A percentile compares a stretch with the other conserved stretches of the same genome.
phyloP scores from a whole-genome alignment of 2,797 vertebrate species.

The Spinibarbus caldwelli region DNA sequence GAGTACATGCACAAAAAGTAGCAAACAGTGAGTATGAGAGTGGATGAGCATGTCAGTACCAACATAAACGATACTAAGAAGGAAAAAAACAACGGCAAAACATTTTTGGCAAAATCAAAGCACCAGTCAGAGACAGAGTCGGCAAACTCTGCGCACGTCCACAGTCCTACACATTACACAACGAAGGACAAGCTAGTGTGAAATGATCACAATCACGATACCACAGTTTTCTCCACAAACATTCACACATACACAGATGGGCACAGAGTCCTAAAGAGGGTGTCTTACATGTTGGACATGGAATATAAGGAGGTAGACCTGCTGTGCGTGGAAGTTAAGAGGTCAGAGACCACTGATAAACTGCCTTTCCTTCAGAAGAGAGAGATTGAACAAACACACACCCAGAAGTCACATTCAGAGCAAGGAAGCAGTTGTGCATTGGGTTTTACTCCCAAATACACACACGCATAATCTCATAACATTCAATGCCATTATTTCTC shows the following conservation, averaged over 20 bases:
- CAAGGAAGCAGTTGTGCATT: neutral
- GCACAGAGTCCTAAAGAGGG: conserved; percentile 69
- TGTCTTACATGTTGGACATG: conserved; percentile 84
- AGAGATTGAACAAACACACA: conserved; percentile 55
- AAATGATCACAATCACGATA: conserved; percentile 43
- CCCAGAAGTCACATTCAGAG: conserved; percentile 63
- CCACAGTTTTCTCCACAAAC: conserved; percentile 38
- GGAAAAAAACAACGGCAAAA: neutral
- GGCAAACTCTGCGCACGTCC: conserved; percentile 58
- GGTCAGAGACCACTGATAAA: conserved; percentile 83
- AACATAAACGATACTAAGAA: neutral
- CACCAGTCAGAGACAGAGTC: neutral
- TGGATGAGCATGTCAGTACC: neutral
- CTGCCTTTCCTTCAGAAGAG: conserved; percentile 83
- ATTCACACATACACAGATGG: conserved; percentile 56
- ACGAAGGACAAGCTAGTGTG: conserved; percentile 30
- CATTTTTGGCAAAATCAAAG: neutral
- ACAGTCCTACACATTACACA: conserved; percentile 62
- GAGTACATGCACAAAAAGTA: neutral
- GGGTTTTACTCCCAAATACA: neutral
- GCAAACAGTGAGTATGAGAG: neutral
- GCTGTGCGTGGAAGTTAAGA: conserved; percentile 81
- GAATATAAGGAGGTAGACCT: conserved; percentile 85
- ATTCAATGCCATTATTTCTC: neutral
- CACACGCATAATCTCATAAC: conserved; percentile 30